Evolutionary conservation across 2,113 vertebrate species (phyloP), one percentile per base, ranked within the genome.

Genomic region (Oceanodroma tethys): DNA sequence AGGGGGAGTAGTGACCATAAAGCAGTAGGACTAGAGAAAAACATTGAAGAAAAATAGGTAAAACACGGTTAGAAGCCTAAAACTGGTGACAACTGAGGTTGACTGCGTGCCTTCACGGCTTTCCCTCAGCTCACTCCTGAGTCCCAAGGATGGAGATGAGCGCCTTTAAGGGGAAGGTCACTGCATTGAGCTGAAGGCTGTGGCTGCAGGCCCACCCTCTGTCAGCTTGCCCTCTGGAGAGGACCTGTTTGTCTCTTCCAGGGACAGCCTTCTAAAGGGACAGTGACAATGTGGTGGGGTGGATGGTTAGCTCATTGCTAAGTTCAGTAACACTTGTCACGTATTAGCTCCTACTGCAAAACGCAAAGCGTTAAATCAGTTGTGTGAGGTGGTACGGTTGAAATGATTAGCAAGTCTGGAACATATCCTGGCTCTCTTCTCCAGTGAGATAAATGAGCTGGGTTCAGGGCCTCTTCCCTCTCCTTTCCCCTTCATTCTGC

Each of bases 281-380:
- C 17, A 10, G 21, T 17, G n/a, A 1, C 19, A 21, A 0, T 11
- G 59, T 6, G n/a, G 10, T 74, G 53, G 23, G 25, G 11, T 45
- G 67, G 25, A 13, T 65, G 63, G 22, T 48, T 62, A 47, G 13
- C 45, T 87, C 52, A 2, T 11, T 17, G 38, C 79, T 32, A 42
- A 29, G 59, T 59, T 76, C 45, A 22, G n/a, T 40, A 47, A 16
- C 36, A 1, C 38, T 59, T 50, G 7, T 1, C 15, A 2, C 10
- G 0, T 12, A 6, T 3, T 34, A 11, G n/a, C 32, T 92, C 43
- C 42, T 62, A 1, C 12, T 42, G 21, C 26, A 73, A 56, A 90
- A 27, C 6, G 3, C 1, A 2, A 30, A 34, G 30, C 25, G 30
- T 81, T 32, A 13, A 34, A 25, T 62, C 0, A 0, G 2, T 29